phyloP scores from a whole-genome alignment of 1,140 invertebrate genomes.

The Camponotus vicinus region DNA sequence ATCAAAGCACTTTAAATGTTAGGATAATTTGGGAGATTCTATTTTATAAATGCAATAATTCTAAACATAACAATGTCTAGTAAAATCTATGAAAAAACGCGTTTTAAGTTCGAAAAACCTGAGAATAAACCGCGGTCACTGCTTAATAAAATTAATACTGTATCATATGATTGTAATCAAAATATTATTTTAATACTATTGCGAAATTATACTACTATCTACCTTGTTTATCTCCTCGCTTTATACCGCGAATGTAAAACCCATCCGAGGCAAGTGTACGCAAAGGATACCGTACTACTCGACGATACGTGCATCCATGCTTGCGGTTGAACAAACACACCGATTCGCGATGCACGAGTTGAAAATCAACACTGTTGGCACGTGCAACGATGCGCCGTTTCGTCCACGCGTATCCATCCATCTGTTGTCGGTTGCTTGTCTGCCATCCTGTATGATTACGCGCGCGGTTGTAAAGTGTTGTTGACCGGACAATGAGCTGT shows the following conservation, averaged over 20 bases:
- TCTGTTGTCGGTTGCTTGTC: constrained; percentile 54
- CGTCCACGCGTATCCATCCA: constrained; percentile 37
- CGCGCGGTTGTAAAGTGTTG: constrained; percentile 38
- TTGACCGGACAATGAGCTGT: constrained; percentile 41
- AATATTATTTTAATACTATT: constrained; percentile 7
- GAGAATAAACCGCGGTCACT: neutral
- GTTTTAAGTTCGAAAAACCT: neutral
- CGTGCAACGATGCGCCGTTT: constrained; percentile 43
- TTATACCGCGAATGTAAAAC: constrained; percentile 62
- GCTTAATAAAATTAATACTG: constrained; percentile 11
- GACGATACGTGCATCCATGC: constrained; percentile 24
- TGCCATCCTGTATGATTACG: constrained; percentile 57
- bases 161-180: constrained; percentile 33
- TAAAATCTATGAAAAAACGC: neutral
- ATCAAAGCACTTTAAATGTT: too few relatives aligned
- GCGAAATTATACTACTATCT: constrained; percentile 41
- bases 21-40: too few relatives aligned
- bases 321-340: constrained; percentile 53
- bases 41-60: too few relatives aligned
- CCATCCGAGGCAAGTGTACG: constrained; percentile 6
- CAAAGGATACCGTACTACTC: constrained; percentile 6
- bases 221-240: constrained; percentile 51
- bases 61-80: too few relatives aligned
- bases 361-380: constrained; percentile 68
- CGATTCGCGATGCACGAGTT: constrained; percentile 35